Evolutionary conservation across 2,113 vertebrate genomes (phyloP).

Genomic region (Microtus montanus): DNA sequence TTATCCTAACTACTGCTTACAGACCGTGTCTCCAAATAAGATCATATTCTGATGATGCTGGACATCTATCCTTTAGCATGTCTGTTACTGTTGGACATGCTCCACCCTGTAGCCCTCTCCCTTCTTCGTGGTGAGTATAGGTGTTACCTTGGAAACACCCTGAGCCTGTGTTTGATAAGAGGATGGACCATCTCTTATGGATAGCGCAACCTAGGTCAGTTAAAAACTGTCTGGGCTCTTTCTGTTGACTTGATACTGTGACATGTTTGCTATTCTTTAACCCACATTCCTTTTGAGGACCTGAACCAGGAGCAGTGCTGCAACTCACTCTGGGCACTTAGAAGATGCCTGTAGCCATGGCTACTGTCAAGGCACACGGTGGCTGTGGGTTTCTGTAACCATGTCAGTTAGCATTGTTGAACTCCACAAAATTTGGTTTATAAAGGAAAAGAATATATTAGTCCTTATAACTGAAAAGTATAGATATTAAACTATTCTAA

Average conservation of each 20-base stretch:
- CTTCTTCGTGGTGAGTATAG: fast-evolving
- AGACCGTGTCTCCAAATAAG: background rate
- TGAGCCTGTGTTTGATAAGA: background rate
- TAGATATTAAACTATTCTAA: background rate
- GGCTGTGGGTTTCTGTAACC: background rate
- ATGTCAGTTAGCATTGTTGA: background rate
- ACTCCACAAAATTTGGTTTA: background rate
- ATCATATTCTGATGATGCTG: background rate
- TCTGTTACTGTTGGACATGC: background rate
- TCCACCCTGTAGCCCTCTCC: background rate
- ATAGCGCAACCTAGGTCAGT: background rate
- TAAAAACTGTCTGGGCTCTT: background rate
- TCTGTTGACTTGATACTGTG: background rate
- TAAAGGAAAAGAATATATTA: background rate
- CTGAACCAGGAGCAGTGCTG: background rate
- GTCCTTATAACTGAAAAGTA: background rate
- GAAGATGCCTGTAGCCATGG: background rate
- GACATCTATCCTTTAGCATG: background rate
- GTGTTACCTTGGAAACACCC: background rate
- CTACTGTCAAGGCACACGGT: background rate
- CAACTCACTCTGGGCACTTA: too few relatives aligned
- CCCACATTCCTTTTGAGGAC: background rate
- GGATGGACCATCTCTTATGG: background rate
- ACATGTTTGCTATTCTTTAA: background rate
- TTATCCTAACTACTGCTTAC: background rate